Evolutionary conservation across 2,113 vertebrate species (phyloP).

Genomic region (Hemiscyllium ocellatum): DNA sequence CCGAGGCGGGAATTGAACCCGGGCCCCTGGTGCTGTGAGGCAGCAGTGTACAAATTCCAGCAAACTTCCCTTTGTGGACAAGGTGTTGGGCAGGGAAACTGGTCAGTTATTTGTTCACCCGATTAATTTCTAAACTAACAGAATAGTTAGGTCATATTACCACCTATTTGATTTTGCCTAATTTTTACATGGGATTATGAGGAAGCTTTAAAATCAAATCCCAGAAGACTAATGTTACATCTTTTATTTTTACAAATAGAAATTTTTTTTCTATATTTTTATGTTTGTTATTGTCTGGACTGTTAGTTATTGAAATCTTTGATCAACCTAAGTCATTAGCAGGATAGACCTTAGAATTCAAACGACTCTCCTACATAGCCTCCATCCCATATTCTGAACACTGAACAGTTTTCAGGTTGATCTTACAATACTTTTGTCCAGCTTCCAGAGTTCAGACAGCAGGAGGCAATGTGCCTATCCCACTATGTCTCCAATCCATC

Average conservation of each 20-base stretch:
- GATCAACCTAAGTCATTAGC: neutral
- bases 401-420: neutral
- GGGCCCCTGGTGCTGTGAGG: too few species aligned
- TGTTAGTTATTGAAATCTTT: neutral
- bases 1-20: too few species aligned
- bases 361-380: neutral
- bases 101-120: too few species aligned
- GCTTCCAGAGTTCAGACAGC: neutral
- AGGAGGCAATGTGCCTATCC: neutral
- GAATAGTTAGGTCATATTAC: neutral
- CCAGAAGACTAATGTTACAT: neutral
- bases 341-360: neutral
- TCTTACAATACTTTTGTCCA: neutral
- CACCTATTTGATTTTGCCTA: neutral
- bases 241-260: neutral
- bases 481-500: neutral
- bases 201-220: neutral
- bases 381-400: neutral
- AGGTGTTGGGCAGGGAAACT: neutral
- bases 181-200: neutral
- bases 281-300: neutral
- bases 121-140: neutral
- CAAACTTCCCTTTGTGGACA: neutral
- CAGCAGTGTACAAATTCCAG: too few species aligned
- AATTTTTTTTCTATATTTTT: neutral